Conservation (phyloP, 1,140 invertebrate species). For the Lepidurus couesii region DNA sequence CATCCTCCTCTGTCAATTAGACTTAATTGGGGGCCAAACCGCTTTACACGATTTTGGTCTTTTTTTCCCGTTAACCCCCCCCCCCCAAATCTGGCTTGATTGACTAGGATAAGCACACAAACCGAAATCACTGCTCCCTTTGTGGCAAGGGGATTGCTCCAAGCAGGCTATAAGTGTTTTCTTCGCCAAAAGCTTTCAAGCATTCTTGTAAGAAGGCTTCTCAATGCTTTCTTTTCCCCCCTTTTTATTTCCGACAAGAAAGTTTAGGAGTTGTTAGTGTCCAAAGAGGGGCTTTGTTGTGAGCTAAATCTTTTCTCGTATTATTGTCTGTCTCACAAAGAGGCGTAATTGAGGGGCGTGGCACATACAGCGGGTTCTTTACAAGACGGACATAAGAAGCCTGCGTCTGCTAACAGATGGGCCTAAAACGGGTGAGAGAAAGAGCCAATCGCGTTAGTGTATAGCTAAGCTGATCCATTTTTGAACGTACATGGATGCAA, state of each 20-base stretch:
- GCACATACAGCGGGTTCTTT: constrained; percentile 1
- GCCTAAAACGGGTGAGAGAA: neutral
- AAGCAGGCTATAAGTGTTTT: neutral
- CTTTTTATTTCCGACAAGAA: neutral
- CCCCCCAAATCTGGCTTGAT: neutral
- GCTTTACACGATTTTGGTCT: neutral
- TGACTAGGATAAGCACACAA: constrained; percentile 9
- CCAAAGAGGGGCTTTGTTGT: neutral
- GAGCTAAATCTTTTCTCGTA: neutral
- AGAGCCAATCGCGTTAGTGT: neutral
- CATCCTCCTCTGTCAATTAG: neutral
- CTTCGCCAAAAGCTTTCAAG: neutral
- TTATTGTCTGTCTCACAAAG: neutral
- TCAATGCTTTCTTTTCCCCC: neutral
- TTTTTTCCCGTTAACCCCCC: neutral
- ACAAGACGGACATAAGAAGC: neutral
- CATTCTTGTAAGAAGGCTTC: neutral
- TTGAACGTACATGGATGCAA: neutral
- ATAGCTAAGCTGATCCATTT: neutral
- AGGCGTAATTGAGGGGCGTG: constrained; percentile 12
- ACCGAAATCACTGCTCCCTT: neutral
- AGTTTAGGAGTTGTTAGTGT: neutral
- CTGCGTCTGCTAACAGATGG: neutral
- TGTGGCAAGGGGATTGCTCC: neutral
- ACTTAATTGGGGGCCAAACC: neutral